Conservation (phyloP, 1,140 invertebrate species). For the Drosophila melanica region DNA sequence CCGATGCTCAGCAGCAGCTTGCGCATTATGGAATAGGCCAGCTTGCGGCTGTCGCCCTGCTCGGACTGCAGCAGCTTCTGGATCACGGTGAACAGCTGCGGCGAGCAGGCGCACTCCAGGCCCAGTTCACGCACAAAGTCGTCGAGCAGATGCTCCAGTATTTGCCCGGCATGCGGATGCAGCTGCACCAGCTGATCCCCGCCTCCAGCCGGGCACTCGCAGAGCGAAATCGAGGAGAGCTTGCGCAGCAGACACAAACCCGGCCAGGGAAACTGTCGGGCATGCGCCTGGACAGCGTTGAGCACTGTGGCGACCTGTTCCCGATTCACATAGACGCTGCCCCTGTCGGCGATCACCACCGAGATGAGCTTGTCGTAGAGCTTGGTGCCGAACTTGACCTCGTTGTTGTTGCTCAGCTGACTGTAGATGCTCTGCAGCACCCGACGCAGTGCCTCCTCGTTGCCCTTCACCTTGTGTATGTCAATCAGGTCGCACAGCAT, state of each 20-base stretch:
- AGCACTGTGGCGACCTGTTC: conserved; percentile 32
- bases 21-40: conserved; percentile 40
- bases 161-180: conserved; percentile 29
- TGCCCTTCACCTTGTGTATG: conserved; percentile 30
- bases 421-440: conserved; percentile 33
- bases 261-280: conserved; percentile 14
- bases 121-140: conserved; percentile 33
- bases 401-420: conserved; percentile 10
- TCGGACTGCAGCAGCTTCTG: conserved; percentile 37
- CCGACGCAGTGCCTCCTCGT: conserved; percentile 29
- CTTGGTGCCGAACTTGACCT: conserved; percentile 30
- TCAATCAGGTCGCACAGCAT: conserved; percentile 41
- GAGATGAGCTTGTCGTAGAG: conserved; percentile 31
- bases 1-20: conserved; percentile 20
- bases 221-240: conserved; percentile 11
- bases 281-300: conserved; percentile 38
- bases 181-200: conserved; percentile 1
- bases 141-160: conserved; percentile 28
- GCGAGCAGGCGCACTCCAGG: conserved; percentile 10
- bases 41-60: conserved; percentile 9
- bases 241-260: conserved; percentile 22
- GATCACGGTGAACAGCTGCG: conserved; percentile 19
- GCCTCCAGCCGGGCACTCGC: neutral
- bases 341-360: conserved; percentile 17
- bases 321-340: neutral